Percentiles rank a stretch among this genome's conserved stretches.
phyloP scores from a whole-genome alignment of 2,797 vertebrate genomes.

The Vipera ursinii region DNA sequence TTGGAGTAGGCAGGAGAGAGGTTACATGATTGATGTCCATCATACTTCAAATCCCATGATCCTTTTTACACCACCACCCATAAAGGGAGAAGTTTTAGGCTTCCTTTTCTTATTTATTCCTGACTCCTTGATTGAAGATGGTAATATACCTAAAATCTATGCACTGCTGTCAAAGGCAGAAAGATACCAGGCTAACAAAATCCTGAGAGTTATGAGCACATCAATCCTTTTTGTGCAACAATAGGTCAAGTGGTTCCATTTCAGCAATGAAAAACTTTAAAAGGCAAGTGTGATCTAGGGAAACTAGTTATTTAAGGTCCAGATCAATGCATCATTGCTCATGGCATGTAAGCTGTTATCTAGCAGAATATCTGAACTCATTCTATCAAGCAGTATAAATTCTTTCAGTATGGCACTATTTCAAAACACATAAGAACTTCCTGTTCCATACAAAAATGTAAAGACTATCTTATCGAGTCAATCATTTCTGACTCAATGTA shows the following conservation, averaged over 20 bases:
- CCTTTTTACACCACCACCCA: background rate
- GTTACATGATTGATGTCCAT: background rate
- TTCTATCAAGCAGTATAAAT: background rate
- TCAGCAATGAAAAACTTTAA: background rate
- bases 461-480: background rate
- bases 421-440: background rate
- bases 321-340: background rate
- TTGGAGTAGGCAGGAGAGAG: background rate
- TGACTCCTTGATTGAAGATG: background rate
- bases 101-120: background rate
- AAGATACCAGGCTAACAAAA: background rate
- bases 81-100: background rate
- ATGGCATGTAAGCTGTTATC: background rate
- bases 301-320: background rate
- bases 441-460: background rate
- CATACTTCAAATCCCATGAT: background rate
- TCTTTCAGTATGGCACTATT: background rate
- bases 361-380: no score
- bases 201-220: background rate
- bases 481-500: background rate
- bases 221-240: background rate
- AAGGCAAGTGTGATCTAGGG: background rate
- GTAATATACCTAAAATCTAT: background rate
- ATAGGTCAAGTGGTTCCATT: background rate
- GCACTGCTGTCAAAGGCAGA: background rate